Evolutionary conservation across 2,797 vertebrate species (phyloP).

Genomic region (Poecilia velifera): DNA sequence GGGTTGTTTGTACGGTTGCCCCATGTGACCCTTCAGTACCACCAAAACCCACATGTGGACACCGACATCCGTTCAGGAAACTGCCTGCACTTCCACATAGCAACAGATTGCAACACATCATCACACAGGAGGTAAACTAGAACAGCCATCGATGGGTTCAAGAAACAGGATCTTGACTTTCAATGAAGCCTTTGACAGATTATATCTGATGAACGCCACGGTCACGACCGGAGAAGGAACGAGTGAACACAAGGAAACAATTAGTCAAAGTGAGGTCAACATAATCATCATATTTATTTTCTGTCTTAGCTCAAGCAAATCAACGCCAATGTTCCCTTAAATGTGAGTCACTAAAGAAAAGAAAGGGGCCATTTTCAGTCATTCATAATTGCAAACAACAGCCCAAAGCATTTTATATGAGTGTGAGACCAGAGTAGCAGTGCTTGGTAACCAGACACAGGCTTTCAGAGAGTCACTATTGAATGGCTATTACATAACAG

Average conservation of each 20-base stretch:
- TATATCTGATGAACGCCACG: conserved; percentile 9
- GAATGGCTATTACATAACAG: neutral
- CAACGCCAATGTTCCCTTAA: conserved; percentile 1
- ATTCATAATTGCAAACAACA: neutral
- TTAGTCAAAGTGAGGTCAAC: conserved; percentile 13
- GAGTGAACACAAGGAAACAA: conserved; percentile 19
- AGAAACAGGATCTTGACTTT: neutral
- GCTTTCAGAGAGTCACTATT: neutral
- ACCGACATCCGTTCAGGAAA: neutral
- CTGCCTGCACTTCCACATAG: conserved; percentile 4
- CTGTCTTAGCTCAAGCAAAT: neutral
- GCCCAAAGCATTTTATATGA: neutral
- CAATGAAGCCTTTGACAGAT: neutral
- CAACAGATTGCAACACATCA: neutral
- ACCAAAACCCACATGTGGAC: neutral
- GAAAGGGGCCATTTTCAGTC: neutral
- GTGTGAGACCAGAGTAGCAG: neutral
- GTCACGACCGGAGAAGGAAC: conserved; percentile 7
- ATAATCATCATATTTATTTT: conserved; percentile 13
- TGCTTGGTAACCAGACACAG: neutral
- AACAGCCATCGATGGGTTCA: conserved; percentile 4
- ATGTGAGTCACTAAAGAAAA: conserved; percentile 3
- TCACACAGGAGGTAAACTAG: neutral
- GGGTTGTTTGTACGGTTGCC: conserved; percentile 19
- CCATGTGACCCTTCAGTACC: neutral